Evolutionary conservation across 2,113 vertebrate species (phyloP).

Genomic region (Athene cunicularia): DNA sequence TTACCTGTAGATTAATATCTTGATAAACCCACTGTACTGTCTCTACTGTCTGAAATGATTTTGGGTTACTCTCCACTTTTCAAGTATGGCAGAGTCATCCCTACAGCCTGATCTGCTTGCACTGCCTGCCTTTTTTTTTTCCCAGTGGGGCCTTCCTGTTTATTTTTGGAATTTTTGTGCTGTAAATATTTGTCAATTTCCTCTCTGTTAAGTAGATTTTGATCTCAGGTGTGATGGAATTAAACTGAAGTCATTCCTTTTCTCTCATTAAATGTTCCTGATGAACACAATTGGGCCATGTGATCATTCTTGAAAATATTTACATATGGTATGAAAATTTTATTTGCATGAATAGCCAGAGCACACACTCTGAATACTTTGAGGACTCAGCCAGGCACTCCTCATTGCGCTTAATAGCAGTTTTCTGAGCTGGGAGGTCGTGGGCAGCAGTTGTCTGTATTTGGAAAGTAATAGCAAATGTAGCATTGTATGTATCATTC

Average conservation of each 20-base stretch:
- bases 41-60: neutral
- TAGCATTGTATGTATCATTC: neutral
- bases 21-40: neutral
- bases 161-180: neutral
- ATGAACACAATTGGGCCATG: neutral
- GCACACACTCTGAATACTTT: neutral
- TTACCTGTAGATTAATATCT: neutral
- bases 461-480: conserved; percentile 21
- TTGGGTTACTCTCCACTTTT: neutral
- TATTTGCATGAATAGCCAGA: neutral
- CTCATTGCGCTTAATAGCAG: neutral
- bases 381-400: neutral
- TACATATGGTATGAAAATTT: neutral
- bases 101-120: neutral
- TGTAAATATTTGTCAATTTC: neutral
- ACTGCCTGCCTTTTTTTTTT: neutral
- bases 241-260: neutral
- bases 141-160: neutral
- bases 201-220: neutral
- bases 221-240: neutral
- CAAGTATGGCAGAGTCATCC: neutral
- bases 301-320: neutral
- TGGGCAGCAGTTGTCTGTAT: neutral
- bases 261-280: neutral
- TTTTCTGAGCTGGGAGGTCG: neutral